A percentile compares a stretch with the other conserved stretches of the same genome.
phyloP scores from a whole-genome alignment of 2,797 vertebrate species.

The Euthynnus affinis region DNA sequence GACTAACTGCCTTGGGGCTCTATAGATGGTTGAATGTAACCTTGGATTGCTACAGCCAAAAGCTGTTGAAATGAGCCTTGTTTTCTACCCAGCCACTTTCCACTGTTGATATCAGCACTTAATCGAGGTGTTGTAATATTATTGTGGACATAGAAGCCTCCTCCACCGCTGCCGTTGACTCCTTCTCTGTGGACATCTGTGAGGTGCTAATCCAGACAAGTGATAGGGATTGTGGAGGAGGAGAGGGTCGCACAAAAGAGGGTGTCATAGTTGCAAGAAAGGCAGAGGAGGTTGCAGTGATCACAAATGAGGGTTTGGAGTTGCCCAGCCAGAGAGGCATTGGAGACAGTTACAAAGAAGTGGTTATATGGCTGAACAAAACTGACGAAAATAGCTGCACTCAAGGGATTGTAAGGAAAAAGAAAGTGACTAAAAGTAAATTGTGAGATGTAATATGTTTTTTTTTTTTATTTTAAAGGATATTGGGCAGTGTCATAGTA shows the following conservation, averaged over 20 bases:
- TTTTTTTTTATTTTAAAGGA: not conserved
- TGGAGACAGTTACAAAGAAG: not conserved
- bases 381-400: not conserved
- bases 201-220: not conserved
- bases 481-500: no score
- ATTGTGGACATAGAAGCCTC: conserved; percentile 6
- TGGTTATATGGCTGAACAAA: not conserved
- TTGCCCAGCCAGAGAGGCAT: not conserved
- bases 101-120: not conserved
- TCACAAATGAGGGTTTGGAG: not conserved
- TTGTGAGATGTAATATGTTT: not conserved
- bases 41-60: conserved; percentile 21
- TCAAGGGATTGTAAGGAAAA: not conserved
- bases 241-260: not conserved
- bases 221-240: not conserved
- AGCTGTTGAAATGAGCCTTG: conserved; percentile 13
- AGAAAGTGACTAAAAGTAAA: not conserved
- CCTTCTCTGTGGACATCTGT: not conserved
- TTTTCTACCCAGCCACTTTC: conserved; percentile 5
- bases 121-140: conserved; percentile 1
- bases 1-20: conserved; percentile 8
- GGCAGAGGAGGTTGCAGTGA: not conserved
- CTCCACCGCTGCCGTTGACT: conserved; percentile 14
- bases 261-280: not conserved
- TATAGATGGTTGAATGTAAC: conserved; percentile 17